Base-by-base conservation (phyloP, 1,140 invertebrate genomes). In the Melipona quadrifasciata region DNA sequence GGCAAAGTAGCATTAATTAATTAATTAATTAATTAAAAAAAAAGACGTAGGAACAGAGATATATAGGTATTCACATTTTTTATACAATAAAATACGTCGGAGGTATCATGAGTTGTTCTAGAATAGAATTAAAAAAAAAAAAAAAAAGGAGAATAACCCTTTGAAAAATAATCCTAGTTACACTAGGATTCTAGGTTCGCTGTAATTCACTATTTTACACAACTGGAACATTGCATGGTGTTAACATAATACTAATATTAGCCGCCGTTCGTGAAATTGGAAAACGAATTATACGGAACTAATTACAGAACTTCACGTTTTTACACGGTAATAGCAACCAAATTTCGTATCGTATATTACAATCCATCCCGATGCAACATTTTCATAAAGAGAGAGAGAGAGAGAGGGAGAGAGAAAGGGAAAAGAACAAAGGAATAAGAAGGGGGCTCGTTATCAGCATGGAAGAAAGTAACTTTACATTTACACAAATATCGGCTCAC, bases 1-100 rank as follows among this genome's bases (percentile, higher is more conserved):
- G 82, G 76, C 82, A 51, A 72, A 79, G 67, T 84, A 57, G 72
- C 27, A 17, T 79, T 27, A 55, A 84, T 79, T 71, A 53, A 75
- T 80, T 47, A 77, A 53, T 39, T 39, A 70, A 68, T 80, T 47
- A 77, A 72, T 39, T 39, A 70, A 68, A 51, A 51, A n/a, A 80
- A 64, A 55, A 64, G 21, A 39, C 21, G 65, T 84, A 84, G 82
- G 82, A 84, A 84, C 82, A 84, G 65, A 61, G 64, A 65, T 65
- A 70, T 79, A 79, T 79, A 61, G 16, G 55, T 84, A 84, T 84
- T 84, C 82, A 84, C 82, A 84, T 84, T 79, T 47, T 79, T 84
- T 79, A 84, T 79, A 84, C 76, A 84, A 84, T 79, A 79, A 61
- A 72, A 79, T 19, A 27, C 47, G 57, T 68, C 81, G 61, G 65